phyloP scores from a whole-genome alignment of 1,140 invertebrate species.

The Pantala flavescens region DNA sequence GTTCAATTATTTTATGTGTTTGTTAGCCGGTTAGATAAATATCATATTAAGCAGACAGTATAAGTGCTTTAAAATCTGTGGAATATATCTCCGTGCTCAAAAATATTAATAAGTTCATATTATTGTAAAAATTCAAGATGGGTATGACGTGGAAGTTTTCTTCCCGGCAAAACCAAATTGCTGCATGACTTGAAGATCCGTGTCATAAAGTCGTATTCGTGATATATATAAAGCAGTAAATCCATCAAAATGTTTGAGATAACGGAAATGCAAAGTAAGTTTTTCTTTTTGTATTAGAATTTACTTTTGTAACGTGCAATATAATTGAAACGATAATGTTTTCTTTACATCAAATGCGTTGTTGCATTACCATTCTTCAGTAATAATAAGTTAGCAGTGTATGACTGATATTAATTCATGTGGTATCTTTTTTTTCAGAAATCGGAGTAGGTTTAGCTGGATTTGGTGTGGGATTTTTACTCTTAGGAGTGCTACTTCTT shows the following conservation, averaged over 20 bases:
- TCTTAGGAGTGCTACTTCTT: constrained; percentile 85
- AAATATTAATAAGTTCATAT: not conserved
- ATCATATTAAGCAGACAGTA: too few species aligned
- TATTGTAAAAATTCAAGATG: not conserved
- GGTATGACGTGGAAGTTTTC: constrained; percentile 5
- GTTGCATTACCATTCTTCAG: too few species aligned
- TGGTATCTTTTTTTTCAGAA: constrained; percentile 53
- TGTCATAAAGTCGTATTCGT: not conserved
- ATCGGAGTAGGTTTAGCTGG: constrained; percentile 94
- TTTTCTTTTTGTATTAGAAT: constrained; percentile 17
- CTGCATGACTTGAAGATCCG: not conserved
- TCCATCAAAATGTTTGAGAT: constrained; percentile 52
- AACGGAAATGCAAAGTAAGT: constrained; percentile 60
- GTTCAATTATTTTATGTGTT: not conserved
- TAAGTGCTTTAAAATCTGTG: too few species aligned
- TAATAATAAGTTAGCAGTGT: too few species aligned
- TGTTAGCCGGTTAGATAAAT: too few species aligned
- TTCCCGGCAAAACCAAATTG: not conserved
- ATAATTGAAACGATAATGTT: not conserved
- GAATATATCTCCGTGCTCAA: too few species aligned
- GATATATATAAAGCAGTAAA: not conserved
- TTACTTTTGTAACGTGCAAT: constrained; percentile 15
- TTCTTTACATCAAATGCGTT: constrained; percentile 18
- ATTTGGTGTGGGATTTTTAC: constrained; percentile 92
- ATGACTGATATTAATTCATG: too few species aligned